These are phyloP conservation scores for Meteorus colon DNA, from an alignment of 2,888 invertebrate genomes.

Conservation along the genomic window DNA sequence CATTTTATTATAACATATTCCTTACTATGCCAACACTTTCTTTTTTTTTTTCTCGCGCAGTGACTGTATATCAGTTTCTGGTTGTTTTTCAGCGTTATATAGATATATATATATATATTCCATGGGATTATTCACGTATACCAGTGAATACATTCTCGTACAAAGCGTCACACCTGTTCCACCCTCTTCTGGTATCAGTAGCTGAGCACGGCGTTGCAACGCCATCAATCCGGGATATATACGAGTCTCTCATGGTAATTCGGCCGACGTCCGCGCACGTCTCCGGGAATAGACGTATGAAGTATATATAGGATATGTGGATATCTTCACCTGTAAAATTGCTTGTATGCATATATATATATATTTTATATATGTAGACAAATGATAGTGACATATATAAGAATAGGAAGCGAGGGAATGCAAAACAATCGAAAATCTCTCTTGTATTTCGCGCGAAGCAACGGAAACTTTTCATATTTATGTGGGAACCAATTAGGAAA, in stretches of 20 bases:
- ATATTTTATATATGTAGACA: no score
- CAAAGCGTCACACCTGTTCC: background rate
- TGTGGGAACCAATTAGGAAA: constrained; percentile 60
- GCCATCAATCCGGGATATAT: constrained; percentile 31
- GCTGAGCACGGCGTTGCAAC: constrained; percentile 13
- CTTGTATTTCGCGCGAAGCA: background rate
- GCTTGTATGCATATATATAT: background rate
- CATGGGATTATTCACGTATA: background rate
- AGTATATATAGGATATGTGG: background rate
- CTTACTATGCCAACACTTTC: no score
- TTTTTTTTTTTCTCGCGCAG: no score
- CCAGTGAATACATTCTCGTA: background rate
- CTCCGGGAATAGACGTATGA: background rate
- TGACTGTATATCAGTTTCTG: no score
- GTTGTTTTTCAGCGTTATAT: background rate
- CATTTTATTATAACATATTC: no score
- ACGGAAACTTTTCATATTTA: constrained; percentile 44
- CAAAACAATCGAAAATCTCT: constrained; percentile 25
- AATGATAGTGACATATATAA: background rate
- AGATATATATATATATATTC: background rate
- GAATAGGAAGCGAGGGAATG: background rate
- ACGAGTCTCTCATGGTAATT: constrained; percentile 24
- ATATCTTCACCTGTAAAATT: background rate
- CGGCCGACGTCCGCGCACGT: background rate
- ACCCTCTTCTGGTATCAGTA: constrained; percentile 14